Evolutionary conservation across 2,888 invertebrate species (phyloP).

Genomic region (Leucania comma): DNA sequence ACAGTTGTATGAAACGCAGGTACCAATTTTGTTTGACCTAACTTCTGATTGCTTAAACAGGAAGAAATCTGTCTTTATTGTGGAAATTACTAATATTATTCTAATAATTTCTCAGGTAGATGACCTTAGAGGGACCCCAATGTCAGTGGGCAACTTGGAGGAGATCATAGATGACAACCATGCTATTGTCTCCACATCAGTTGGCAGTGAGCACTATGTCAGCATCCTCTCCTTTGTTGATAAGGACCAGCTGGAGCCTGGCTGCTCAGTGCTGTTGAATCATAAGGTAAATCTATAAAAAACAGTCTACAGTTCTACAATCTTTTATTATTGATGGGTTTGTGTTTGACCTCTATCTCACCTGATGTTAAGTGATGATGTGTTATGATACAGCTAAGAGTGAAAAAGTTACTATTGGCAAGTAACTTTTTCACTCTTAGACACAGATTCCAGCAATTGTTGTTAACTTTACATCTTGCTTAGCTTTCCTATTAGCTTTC

Average conservation of each 20-base stretch:
- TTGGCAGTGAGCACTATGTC: conserved; percentile 99
- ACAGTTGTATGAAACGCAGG: too few relatives aligned
- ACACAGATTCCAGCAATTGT: too few relatives aligned
- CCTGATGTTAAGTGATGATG: too few relatives aligned
- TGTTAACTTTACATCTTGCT: too few relatives aligned
- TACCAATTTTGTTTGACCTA: too few relatives aligned
- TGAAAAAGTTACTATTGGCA: too few relatives aligned
- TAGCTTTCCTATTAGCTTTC: too few relatives aligned
- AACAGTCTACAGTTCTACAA: not conserved
- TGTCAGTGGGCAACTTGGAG: conserved; percentile 99
- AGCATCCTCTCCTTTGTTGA: conserved; percentile 99
- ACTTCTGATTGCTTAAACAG: too few relatives aligned
- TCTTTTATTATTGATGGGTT: too few relatives aligned
- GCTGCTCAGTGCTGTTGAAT: conserved; percentile 99
- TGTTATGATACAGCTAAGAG: too few relatives aligned
- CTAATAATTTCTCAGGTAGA: conserved; percentile 92
- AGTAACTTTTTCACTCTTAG: too few relatives aligned
- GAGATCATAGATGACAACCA: conserved; percentile 99
- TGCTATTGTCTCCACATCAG: conserved; percentile 99
- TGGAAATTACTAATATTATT: conserved; percentile 7
- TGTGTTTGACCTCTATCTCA: too few relatives aligned
- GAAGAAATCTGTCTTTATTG: not conserved
- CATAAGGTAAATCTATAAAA: conserved; percentile 93
- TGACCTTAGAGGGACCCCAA: conserved; percentile 99
- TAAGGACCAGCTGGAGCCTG: conserved; percentile 99